Conservation (phyloP, 2,113 vertebrate genomes). For the Bombycilla garrulus region DNA sequence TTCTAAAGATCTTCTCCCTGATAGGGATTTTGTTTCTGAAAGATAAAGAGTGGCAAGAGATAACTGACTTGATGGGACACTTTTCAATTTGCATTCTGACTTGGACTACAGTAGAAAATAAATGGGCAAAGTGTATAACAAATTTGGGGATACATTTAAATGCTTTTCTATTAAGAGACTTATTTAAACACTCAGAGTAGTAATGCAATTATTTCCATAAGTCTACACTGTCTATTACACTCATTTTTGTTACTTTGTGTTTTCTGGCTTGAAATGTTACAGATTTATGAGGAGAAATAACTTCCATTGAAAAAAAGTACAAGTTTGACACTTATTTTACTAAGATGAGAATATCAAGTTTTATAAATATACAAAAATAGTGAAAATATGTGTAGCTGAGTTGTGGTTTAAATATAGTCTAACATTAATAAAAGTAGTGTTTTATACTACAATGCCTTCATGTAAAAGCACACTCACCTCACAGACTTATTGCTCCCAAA, state of each 20-base stretch:
- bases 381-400: background rate
- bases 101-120: background rate
- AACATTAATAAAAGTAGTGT: background rate
- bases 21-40: conserved; percentile 17
- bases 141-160: background rate
- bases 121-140: accelerated
- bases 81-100: background rate
- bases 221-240: background rate
- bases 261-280: background rate
- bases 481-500: background rate
- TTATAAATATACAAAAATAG: background rate
- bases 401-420: background rate
- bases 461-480: background rate
- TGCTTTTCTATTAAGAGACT: background rate
- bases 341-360: background rate
- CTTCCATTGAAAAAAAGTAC: background rate
- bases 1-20: background rate
- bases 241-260: background rate
- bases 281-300: background rate
- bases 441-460: background rate
- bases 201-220: background rate
- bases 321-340: background rate
- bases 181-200: background rate
- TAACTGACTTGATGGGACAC: background rate
- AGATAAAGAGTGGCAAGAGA: conserved; percentile 25